Conservation (phyloP, 2,888 invertebrate species). For the Omphaloscelis lunosa region DNA sequence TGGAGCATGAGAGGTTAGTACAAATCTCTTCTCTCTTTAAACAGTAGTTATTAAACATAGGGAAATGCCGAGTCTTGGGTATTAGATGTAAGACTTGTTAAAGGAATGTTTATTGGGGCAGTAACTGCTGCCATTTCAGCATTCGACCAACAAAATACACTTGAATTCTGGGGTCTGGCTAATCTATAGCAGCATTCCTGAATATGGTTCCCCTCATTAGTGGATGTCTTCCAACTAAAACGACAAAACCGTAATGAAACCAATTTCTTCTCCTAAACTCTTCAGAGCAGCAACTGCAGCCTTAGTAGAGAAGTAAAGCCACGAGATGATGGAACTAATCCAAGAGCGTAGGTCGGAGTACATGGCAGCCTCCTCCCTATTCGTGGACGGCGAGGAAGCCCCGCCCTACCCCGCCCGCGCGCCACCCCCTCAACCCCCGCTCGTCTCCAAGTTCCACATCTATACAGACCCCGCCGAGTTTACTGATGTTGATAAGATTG, state of each 20-base stretch:
- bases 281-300: slow-evolving; percentile 97
- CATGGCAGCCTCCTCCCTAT: slow-evolving; percentile 96
- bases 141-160: too few species aligned
- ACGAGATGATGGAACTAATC: slow-evolving; percentile 99
- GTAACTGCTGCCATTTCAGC: too few species aligned
- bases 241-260: neutral
- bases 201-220: neutral
- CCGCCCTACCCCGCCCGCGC: slow-evolving; percentile 97
- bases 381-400: slow-evolving; percentile 94
- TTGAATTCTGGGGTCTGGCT: too few species aligned
- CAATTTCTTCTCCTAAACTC: neutral
- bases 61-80: neutral
- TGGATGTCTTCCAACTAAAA: neutral
- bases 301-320: slow-evolving; percentile 98
- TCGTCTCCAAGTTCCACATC: slow-evolving; percentile 98
- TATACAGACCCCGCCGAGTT: slow-evolving; percentile 98
- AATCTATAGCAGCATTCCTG: too few species aligned
- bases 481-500: slow-evolving; percentile 98
- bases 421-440: slow-evolving; percentile 97
- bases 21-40: too few species aligned
- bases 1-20: slow-evolving; percentile 97
- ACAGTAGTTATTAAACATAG: too few species aligned
- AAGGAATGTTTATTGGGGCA: too few species aligned
- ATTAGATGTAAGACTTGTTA: too few species aligned
- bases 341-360: slow-evolving; percentile 98